Conservation (phyloP, 2,888 invertebrate genomes). For the Sesia bembeciformis region DNA sequence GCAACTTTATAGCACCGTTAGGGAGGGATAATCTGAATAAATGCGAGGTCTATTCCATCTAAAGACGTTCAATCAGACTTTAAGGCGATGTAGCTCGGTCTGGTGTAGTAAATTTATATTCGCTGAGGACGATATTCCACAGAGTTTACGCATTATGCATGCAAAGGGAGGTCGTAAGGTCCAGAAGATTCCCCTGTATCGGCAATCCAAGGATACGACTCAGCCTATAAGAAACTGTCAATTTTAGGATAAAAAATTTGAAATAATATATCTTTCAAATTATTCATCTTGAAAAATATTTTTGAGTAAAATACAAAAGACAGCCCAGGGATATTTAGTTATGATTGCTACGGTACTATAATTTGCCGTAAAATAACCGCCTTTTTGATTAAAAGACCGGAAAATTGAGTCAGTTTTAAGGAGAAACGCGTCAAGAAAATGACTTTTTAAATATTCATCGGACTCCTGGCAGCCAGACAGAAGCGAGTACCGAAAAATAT, state of each 20-base stretch:
- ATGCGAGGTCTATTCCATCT: constrained; percentile 36
- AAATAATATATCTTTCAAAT: neutral
- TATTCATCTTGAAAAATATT: neutral
- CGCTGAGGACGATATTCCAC: constrained; percentile 42
- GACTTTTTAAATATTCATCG: constrained; percentile 35
- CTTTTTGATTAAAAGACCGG: neutral
- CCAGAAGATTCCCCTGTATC: constrained; percentile 19
- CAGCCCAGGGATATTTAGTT: neutral
- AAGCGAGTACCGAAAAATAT: constrained; percentile 24
- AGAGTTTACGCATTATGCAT: constrained; percentile 49
- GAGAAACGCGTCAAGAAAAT: constrained; percentile 17
- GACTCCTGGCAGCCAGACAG: constrained; percentile 17
- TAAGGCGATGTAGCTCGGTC: constrained; percentile 29
- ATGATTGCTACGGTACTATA: neutral
- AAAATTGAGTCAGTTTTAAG: constrained; percentile 9
- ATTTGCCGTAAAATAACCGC: neutral
- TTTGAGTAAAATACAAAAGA: neutral
- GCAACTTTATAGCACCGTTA: constrained; percentile 21
- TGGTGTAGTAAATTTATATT: constrained; percentile 49
- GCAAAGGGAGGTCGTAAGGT: constrained; percentile 42
- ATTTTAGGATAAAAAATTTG: neutral
- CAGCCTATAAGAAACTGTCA: neutral
- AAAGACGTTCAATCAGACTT: constrained; percentile 45
- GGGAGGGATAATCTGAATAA: constrained; percentile 43
- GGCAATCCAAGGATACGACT: neutral